A percentile compares a stretch with the other conserved stretches of the same genome.
These are phyloP conservation scores for Camponotus pennsylvanicus DNA, from an alignment of 1,140 invertebrate genomes.

Conservation along the genomic window DNA sequence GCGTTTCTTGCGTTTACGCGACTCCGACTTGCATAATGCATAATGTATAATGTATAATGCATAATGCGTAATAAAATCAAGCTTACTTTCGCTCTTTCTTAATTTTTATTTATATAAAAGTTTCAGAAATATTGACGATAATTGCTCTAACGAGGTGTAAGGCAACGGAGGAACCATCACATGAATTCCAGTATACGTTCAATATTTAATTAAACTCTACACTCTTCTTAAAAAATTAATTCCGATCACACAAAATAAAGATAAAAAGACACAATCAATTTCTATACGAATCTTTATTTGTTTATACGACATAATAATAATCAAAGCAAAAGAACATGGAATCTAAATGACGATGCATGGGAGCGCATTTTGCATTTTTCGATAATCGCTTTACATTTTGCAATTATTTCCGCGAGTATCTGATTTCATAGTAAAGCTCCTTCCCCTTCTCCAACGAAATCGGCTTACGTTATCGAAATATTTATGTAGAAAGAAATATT, in stretches of 20 bases:
- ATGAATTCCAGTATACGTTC: neutral
- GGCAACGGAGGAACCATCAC: neutral
- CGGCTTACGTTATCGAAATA: constrained; percentile 40
- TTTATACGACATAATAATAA: neutral
- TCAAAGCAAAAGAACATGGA: neutral
- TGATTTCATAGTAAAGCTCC: constrained; percentile 10
- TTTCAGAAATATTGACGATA: neutral
- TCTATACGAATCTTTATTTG: constrained; percentile 14
- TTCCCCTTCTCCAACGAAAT: constrained; percentile 14
- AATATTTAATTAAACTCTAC: neutral
- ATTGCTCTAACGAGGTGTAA: neutral
- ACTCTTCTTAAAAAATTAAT: neutral
- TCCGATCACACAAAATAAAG: neutral
- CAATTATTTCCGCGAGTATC: constrained; percentile 37
- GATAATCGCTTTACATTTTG: constrained; percentile 32
- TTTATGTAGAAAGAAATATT: constrained; percentile 42
- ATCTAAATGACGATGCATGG: neutral
- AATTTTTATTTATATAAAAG: neutral
- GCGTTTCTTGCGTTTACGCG: neutral
- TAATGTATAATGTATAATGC: constrained; percentile 28
- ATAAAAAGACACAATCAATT: neutral
- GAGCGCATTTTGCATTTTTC: constrained; percentile 26
- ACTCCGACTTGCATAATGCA: neutral
- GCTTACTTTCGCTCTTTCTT: neutral
- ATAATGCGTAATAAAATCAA: neutral